Conservation (phyloP, 2,888 invertebrate species). For the Lepidocyrtoides sp. region DNA sequence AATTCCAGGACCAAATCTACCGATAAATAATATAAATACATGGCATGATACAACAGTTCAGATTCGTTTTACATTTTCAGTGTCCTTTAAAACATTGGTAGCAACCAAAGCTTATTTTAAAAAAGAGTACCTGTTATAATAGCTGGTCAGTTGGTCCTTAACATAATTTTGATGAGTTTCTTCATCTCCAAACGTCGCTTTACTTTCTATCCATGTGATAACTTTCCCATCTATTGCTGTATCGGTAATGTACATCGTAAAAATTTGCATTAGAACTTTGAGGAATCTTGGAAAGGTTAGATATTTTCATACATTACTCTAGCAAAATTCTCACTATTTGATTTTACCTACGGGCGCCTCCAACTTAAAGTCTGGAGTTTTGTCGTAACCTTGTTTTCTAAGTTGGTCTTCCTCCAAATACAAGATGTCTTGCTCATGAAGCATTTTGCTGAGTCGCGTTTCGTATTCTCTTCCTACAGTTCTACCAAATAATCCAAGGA, state of each 20-base stretch:
- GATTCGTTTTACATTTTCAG: too few species aligned
- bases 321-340: too few species aligned
- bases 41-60: too few species aligned
- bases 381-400: slow-evolving; percentile 95
- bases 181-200: slow-evolving; percentile 97
- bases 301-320: too few species aligned
- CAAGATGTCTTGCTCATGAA: slow-evolving; percentile 89
- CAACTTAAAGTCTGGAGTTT: slow-evolving; percentile 97
- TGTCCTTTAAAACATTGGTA: too few species aligned
- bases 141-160: slow-evolving; percentile 94
- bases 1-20: slow-evolving; percentile 96
- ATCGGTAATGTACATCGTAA: not conserved
- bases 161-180: slow-evolving; percentile 93
- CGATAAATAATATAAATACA: too few species aligned
- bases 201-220: slow-evolving; percentile 98
- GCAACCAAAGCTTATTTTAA: too few species aligned
- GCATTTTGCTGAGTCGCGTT: slow-evolving; percentile 90
- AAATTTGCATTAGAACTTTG: not conserved
- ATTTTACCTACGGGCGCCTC: slow-evolving; percentile 93
- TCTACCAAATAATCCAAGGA: slow-evolving; percentile 88
- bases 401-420: slow-evolving; percentile 93
- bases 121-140: slow-evolving; percentile 92
- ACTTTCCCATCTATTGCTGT: slow-evolving; percentile 87
- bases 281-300: not conserved
- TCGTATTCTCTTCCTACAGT: slow-evolving; percentile 96